Conservation (phyloP, 2,113 vertebrate genomes). For the Hippopotamus amphibius region DNA sequence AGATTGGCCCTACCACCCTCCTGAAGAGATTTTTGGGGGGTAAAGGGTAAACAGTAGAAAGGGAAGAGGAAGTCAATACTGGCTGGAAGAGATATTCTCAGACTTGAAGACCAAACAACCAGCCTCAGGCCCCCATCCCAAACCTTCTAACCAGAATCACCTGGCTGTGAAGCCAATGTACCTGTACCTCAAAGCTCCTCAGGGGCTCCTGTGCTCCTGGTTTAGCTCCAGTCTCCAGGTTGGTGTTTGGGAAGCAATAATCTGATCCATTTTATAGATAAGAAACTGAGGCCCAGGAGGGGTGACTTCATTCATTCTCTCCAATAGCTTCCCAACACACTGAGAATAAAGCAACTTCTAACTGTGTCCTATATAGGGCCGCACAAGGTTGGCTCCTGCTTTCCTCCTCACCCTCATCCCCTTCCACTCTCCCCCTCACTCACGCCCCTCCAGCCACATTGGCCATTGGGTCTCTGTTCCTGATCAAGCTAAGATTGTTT, state of each 20-base stretch:
- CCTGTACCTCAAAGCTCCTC: neutral
- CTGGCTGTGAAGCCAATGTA: neutral
- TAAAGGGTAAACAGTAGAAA: neutral
- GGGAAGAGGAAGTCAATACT: neutral
- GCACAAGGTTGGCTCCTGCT: neutral
- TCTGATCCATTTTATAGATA: neutral
- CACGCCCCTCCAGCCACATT: neutral
- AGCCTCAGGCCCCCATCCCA: neutral
- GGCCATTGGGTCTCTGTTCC: neutral
- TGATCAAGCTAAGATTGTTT: neutral
- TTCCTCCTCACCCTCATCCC: neutral
- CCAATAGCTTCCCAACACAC: neutral
- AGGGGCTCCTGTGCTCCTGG: neutral
- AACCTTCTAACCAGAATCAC: neutral
- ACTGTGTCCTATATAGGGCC: neutral
- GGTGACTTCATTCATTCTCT: neutral
- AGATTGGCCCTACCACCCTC: neutral
- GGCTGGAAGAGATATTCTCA: neutral
- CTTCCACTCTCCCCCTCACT: too few species aligned
- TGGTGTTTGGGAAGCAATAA: neutral
- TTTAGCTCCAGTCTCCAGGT: neutral
- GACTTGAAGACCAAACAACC: neutral
- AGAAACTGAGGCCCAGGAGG: neutral
- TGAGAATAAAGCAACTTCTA: neutral
- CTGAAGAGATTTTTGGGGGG: neutral